These are phyloP conservation scores for Argopecten irradians DNA, from an alignment of 1,140 invertebrate species.

Conservation along the genomic window DNA sequence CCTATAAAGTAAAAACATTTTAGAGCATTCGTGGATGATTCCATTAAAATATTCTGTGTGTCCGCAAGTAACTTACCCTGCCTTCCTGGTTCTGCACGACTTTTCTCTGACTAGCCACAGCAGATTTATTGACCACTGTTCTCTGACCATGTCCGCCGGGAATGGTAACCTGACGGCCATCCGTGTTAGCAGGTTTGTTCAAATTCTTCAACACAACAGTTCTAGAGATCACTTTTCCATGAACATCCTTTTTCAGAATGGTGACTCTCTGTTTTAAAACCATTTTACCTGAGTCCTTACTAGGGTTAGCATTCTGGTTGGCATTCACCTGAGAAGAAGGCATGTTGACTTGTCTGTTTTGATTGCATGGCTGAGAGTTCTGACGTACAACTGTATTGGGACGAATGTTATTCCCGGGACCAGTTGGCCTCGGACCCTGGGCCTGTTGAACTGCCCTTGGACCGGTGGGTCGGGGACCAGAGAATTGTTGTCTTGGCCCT, in stretches of 20 bases:
- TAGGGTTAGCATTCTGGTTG: background rate
- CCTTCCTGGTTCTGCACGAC: background rate
- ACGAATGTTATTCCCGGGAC: background rate
- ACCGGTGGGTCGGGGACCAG: background rate
- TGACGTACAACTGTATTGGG: background rate
- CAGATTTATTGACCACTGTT: background rate
- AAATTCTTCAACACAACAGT: background rate
- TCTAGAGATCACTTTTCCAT: slow-evolving; percentile 18
- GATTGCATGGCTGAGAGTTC: background rate
- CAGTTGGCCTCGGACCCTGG: background rate
- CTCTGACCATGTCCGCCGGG: background rate
- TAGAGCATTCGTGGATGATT: too few relatives aligned
- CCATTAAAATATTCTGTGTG: too few relatives aligned
- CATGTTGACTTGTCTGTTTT: background rate
- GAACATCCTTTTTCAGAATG: background rate
- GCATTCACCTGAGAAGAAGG: background rate
- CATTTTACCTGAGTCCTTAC: background rate
- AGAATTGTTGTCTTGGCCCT: background rate
- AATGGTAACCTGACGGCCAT: background rate
- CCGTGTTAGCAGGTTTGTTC: background rate
- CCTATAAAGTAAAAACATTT: too few relatives aligned
- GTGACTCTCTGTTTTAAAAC: background rate
- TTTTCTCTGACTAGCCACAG: background rate
- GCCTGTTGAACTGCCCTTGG: background rate
- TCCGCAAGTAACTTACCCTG: too few relatives aligned